phyloP scores from a whole-genome alignment of 2,888 invertebrate species.

The Eupithecia tripunctaria region DNA sequence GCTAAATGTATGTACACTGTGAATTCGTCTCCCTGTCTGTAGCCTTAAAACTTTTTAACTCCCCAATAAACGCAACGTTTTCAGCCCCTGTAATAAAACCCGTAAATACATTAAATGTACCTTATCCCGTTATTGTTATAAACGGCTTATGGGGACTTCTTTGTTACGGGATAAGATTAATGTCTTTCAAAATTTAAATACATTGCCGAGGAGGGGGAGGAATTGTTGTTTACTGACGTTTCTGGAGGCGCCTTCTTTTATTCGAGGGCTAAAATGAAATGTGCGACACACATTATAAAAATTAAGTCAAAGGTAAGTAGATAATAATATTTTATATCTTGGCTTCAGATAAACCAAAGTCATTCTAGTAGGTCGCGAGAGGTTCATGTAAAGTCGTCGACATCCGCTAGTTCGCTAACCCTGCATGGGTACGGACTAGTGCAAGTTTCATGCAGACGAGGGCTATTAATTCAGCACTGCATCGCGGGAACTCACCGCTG shows the following conservation, averaged over 20 bases:
- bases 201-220: conserved; percentile 1
- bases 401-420: neutral
- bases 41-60: neutral
- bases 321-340: too few relatives aligned
- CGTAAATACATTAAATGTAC: conserved; percentile 16
- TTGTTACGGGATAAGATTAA: conserved; percentile 30
- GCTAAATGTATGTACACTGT: neutral
- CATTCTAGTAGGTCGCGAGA: neutral
- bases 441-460: neutral
- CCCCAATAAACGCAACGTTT: neutral
- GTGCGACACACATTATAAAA: too few relatives aligned
- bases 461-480: conserved; percentile 5
- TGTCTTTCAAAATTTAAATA: conserved; percentile 34
- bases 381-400: neutral
- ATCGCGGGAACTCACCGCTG: neutral
- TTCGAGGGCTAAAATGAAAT: neutral
- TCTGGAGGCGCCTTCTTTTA: neutral
- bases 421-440: neutral
- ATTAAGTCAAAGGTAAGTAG: too few relatives aligned
- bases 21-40: neutral
- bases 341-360: neutral
- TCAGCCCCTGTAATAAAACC: conserved; percentile 3
- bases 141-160: conserved; percentile 28
- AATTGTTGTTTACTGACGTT: conserved; percentile 8
- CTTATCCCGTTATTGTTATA: conserved; percentile 30